These are phyloP conservation scores for Struthidea cinerea DNA, from an alignment of 2,113 vertebrate genomes.

Conservation along the genomic window DNA sequence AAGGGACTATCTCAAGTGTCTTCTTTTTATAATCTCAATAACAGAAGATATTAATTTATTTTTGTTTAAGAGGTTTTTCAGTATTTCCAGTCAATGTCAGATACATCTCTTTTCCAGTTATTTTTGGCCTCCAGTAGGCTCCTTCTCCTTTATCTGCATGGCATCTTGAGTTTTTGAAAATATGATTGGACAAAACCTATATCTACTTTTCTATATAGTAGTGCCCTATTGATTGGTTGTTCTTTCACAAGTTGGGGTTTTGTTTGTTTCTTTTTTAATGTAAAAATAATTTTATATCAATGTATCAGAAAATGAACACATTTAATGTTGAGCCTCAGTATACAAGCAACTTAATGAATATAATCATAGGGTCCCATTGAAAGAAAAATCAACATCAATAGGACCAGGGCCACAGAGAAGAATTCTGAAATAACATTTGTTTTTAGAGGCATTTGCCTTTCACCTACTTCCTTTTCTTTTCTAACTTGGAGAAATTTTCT, in stretches of 20 bases:
- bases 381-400: background rate
- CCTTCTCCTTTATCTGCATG: background rate
- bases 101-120: constrained; percentile 10
- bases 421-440: background rate
- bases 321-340: background rate
- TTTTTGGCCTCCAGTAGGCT: background rate
- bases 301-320: background rate
- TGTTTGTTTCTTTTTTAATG: background rate
- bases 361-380: background rate
- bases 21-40: background rate
- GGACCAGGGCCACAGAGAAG: background rate
- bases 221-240: background rate
- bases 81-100: constrained; percentile 16
- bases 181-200: background rate
- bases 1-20: background rate
- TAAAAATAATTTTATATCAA: background rate
- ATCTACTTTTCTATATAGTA: background rate
- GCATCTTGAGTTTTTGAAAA: background rate
- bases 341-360: background rate
- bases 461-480: background rate
- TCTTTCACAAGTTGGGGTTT: background rate
- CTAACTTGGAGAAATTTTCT: background rate
- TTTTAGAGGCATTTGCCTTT: background rate
- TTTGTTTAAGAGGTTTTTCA: constrained; percentile 23
- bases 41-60: background rate